phyloP scores from a whole-genome alignment of 2,797 vertebrate species.

The Xenentodon cancila region DNA sequence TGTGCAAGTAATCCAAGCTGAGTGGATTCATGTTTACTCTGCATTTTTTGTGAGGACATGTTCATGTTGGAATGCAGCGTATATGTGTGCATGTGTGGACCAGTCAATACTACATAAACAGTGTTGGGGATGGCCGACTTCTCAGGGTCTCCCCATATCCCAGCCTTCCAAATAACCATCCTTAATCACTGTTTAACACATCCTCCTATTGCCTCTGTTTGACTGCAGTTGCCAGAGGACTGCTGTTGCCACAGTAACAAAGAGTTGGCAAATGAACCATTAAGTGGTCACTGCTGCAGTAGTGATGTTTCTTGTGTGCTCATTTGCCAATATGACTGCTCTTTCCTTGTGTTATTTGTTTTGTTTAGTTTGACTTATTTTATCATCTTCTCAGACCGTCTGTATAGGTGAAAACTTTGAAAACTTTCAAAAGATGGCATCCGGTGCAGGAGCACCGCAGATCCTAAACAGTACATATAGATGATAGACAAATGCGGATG shows the following conservation, averaged over 20 bases:
- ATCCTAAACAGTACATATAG: no score
- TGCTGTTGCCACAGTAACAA: constrained; percentile 66
- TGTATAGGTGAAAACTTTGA: not conserved
- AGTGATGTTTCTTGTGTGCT: constrained; percentile 37
- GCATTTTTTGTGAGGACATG: constrained; percentile 20
- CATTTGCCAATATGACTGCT: constrained; percentile 10
- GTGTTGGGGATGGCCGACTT: constrained; percentile 70
- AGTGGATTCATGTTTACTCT: constrained; percentile 38
- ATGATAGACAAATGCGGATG: no score
- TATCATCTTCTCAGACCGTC: not conserved
- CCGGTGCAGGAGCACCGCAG: no score
- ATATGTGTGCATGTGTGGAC: constrained; percentile 28
- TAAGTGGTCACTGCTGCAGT: constrained; percentile 56
- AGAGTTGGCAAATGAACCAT: constrained; percentile 66
- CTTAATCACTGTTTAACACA: constrained; percentile 82
- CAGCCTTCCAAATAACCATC: constrained; percentile 69
- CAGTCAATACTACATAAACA: constrained; percentile 75
- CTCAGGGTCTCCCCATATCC: constrained; percentile 79
- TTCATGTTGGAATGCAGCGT: constrained; percentile 18
- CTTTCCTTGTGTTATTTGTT: not conserved
- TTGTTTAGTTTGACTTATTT: not conserved
- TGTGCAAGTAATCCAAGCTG: constrained; percentile 18
- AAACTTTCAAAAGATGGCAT: no score
- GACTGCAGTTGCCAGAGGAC: constrained; percentile 58
- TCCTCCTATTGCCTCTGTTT: constrained; percentile 56